Base-by-base conservation (phyloP, 92 coral and sea anemone species). In the Epizoanthus ramosus region DNA sequence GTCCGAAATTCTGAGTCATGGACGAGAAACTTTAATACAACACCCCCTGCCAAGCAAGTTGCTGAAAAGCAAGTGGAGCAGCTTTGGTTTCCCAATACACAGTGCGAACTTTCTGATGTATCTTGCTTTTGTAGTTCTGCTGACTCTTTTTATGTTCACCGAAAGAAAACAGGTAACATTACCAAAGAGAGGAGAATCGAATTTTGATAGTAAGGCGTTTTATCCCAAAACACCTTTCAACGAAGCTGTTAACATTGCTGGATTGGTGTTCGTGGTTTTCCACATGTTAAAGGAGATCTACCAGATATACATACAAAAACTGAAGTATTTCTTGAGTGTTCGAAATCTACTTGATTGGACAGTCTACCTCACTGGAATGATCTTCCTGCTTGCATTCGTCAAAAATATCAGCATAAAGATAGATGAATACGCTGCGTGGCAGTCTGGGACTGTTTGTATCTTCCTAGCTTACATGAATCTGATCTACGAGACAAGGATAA, bases 401-500 rank as follows among this genome's bases (percentile, higher is more conserved):
- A 54, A n/a, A 0, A 72, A 69, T 8, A 10, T 68, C 3, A 45
- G 77, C 21, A 81, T 86, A 22, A 41, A 81, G 57, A 75, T 88
- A 3, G 81, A 71, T 17, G 79, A 79, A 15, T 57, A 79, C 31
- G 71, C 41, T 17, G 24, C 85, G 0, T 92, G 97, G 97, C 91
- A 85, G 35, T 68, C 83, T 21, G 97, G 93, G 21, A 82, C 85
- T 8, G 61, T 88, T 17, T 88, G 90, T 19, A 72, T 92, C 12
- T 92, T 90, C 76, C 54, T 92, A 61, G 92, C 92, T 12, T 92
- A 91, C 74, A 76, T 90, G 70, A 83, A 90, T 57, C 65, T 92
- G 79, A 91, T 92, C 25, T 73, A 90, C 74, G 71, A 89, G 64
- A 63, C 83, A 18, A 87, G 88, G 65, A 90, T 85, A 43, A 17